Evolutionary conservation across 2,797 vertebrate genomes (phyloP).

Genomic region (Rhynchotus rufescens): DNA sequence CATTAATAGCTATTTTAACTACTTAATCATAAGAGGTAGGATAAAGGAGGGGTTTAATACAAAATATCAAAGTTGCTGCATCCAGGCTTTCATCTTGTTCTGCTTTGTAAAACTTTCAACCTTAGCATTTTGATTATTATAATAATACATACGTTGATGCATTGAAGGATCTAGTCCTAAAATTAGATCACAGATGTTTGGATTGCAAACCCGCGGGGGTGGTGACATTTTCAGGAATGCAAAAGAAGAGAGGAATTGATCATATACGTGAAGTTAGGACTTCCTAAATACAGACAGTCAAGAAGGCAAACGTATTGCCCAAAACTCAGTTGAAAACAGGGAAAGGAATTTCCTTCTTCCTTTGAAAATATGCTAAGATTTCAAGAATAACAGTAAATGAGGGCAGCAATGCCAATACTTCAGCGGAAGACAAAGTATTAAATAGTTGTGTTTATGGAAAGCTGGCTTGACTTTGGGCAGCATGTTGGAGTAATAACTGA

Average conservation of each 20-base stretch:
- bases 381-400: neutral
- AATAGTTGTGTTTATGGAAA: neutral
- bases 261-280: neutral
- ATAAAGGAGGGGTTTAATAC: neutral
- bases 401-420: neutral
- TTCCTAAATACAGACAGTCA: neutral
- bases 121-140: neutral
- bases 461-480: neutral
- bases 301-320: neutral
- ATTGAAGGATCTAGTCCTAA: neutral
- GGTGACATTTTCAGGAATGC: neutral
- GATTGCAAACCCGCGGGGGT: neutral
- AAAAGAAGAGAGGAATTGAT: neutral
- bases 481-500: neutral
- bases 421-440: neutral
- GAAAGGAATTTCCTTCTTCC: neutral
- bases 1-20: constrained; percentile 14
- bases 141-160: neutral
- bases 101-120: neutral
- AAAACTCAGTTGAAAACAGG: neutral
- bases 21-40: neutral
- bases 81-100: neutral
- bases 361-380: neutral
- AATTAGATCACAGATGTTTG: constrained; percentile 14
- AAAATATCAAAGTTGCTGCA: neutral